Evolutionary conservation across 92 coral and sea anemone species (phyloP), one percentile per base, ranked within the genome.

Genomic region (Zoanthus solanderi): DNA sequence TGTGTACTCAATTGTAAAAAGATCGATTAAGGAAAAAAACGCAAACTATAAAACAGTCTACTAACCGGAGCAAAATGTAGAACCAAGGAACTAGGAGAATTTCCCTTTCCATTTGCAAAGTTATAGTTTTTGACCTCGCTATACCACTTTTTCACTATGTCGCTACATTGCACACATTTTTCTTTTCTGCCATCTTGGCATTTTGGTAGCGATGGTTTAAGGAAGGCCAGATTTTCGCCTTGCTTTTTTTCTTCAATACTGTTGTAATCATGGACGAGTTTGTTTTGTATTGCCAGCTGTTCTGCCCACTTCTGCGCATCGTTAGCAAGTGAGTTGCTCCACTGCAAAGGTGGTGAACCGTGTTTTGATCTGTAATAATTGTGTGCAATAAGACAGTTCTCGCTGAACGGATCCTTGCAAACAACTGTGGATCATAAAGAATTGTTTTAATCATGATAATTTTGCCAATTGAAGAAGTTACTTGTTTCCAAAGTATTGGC

Each of bases 21-120:
- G 18, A 18, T 8, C 12, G 47, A 37, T 4, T 44, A 34, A 6
- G 2, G 17, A 17, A 12, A 15, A 46, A 5, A 2, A 2, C 1
- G 42, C 9, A n/a, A 77, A 23, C 23, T 54, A 23, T 1, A 28
- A 13, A 50, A 28, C 3, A 7, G 48, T 32, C 6, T 0, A 63
- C 84, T 37, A 42, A 79, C 84, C 84, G 71, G 73, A 60, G 84
- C 61, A 63, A 79, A 79, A 29, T 79, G 84, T 44, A 45, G n/a
- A n/a, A 79, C 84, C 57, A 79, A 45, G 31, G 84, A 79, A 12
- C 10, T 79, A 0, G 84, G 74, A 56, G 84, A 60, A 18, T 79
- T 79, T 32, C 58, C 73, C 45, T n/a, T 79, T 12, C 84, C 84
- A n/a, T 42, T 18, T 18, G 57, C 84, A 60, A 79, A 79, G 72